Percentiles rank a stretch among this genome's conserved stretches.
Conservation (phyloP, 2,888 invertebrate genomes). For the Drosophila histrio region DNA sequence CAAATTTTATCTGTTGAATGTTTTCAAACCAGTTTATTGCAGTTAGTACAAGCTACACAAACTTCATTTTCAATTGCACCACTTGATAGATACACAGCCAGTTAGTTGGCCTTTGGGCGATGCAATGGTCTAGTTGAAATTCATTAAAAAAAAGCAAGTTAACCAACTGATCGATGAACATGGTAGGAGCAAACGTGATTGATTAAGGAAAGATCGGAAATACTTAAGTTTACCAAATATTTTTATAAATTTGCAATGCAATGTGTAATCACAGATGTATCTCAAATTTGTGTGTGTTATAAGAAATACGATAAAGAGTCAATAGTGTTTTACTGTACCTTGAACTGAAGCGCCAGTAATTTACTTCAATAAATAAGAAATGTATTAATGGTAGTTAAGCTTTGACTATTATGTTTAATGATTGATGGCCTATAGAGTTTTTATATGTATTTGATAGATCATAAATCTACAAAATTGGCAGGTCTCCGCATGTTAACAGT, state of each 20-base stretch:
- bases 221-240: not conserved
- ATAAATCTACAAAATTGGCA: no score
- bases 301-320: no score
- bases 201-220: not conserved
- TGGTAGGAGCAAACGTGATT: not conserved
- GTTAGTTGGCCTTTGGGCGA: constrained; percentile 34
- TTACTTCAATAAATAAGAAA: no score
- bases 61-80: constrained; percentile 50
- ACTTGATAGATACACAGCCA: constrained; percentile 30
- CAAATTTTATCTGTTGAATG: constrained; percentile 40
- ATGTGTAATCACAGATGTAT: not conserved
- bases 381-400: no score
- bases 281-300: not conserved
- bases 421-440: no score
- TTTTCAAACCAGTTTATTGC: constrained; percentile 54
- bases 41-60: constrained; percentile 22
- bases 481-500: no score
- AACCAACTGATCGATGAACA: constrained; percentile 7
- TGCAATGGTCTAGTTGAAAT: constrained; percentile 14
- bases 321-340: no score
- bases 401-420: no score
- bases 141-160: constrained; percentile 3
- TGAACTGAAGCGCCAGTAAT: no score
- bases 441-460: no score
- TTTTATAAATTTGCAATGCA: not conserved